Conservation (phyloP, 1,140 invertebrate genomes). For the Zaprionus capensis region DNA sequence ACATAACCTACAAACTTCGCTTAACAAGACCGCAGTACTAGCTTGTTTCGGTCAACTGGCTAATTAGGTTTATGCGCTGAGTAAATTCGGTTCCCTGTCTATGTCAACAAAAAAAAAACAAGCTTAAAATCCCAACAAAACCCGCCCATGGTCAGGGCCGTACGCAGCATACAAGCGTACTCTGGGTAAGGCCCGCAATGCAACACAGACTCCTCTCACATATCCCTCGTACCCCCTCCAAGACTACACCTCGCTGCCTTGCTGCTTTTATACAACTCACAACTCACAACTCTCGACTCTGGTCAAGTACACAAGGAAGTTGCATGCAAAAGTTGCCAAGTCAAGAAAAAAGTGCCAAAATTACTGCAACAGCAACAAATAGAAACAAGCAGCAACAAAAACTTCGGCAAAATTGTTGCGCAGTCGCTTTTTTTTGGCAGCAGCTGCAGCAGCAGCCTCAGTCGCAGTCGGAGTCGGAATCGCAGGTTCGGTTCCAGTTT, state of each 20-base stretch:
- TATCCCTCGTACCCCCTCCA: background rate
- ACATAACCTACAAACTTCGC: background rate
- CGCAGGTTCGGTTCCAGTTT: slow-evolving; percentile 5
- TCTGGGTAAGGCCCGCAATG: background rate
- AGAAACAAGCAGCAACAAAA: slow-evolving; percentile 7
- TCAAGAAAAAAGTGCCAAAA: slow-evolving; percentile 34
- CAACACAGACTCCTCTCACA: background rate
- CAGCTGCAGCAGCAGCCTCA: slow-evolving; percentile 12
- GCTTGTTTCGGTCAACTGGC: background rate
- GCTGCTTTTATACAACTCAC: background rate
- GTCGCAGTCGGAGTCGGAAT: background rate
- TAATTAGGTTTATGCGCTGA: background rate
- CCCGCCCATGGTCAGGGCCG: slow-evolving; percentile 53
- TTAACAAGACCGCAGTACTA: background rate
- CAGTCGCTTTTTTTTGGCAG: slow-evolving; percentile 9
- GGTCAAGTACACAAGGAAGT: slow-evolving; percentile 26
- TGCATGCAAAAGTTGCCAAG: slow-evolving; percentile 26
- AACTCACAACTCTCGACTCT: slow-evolving; percentile 8
- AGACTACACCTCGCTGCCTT: background rate
- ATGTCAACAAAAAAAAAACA: background rate
- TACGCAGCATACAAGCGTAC: background rate
- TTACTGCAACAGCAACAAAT: slow-evolving; percentile 13
- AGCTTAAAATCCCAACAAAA: slow-evolving; percentile 2
- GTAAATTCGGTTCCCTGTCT: background rate
- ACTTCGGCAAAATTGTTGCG: slow-evolving; percentile 34